Base-by-base conservation (phyloP, 2,888 invertebrate species). In the Drosophila atripex region DNA sequence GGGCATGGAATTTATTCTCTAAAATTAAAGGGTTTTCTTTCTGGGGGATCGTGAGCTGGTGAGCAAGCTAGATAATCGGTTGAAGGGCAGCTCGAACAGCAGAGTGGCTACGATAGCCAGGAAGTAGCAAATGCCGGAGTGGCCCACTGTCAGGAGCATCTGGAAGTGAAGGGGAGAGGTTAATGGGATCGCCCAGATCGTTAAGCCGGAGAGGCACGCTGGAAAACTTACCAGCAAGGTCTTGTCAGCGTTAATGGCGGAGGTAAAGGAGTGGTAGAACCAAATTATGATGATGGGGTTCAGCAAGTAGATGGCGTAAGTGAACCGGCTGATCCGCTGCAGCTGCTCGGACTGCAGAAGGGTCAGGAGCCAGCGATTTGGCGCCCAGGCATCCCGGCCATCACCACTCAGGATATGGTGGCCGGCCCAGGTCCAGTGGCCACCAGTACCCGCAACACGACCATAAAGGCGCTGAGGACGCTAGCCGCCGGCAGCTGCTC, bases 1-100 rank as follows among this genome's bases (percentile, higher is more conserved):
- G 25, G 7, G 2, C 7, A 7, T 21, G 3, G 43, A 16, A 2
- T 14, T 16, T 16, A 25, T 16, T 16, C 9, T 41, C 1, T 16
- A 41, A 16, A 41, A 12, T 21, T 43, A 21, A 5, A 1, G 6
- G 12, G 12, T 11, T 21, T 21, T 1, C 41, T 21, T 30, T 12
- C 25, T 59, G 9, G 14, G 8, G 8, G 23, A 28, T 0, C 12
- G 38, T 0, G 55, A 14, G 8, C n/a, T 25, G 1, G 58, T n/a
- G 18, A 73, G 7, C 32, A 71, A 8, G n/a, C 23, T 64, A 3
- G 25, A 23, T 6, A 78, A 18, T 1, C 78, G 39, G 14, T 54
- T 66, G n/a, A 57, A 56, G 1, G 78, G 78, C 18, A 76, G 21
- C 41, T 78, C 80, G 14, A 73, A 53, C 14, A 80, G 43, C 12